Evolutionary conservation across 2,797 vertebrate species (phyloP).

Genomic region (Tinamus major): DNA sequence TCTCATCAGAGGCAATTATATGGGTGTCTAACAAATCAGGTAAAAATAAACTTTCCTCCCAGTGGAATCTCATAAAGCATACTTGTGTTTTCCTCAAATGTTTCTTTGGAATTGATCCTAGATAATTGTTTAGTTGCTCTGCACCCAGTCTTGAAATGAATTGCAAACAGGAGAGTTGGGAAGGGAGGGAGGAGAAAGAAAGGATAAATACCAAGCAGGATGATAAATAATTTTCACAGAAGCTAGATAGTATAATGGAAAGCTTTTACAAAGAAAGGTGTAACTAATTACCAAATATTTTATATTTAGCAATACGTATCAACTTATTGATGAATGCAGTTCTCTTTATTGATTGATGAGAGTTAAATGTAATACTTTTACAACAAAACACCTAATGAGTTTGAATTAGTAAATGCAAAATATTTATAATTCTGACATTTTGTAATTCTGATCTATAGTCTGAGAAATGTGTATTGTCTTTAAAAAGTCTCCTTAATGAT

Average conservation of each 20-base stretch:
- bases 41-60: slow-evolving; percentile 81
- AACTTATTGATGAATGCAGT: slow-evolving; percentile 34
- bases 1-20: slow-evolving; percentile 91
- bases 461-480: slow-evolving; percentile 14
- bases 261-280: slow-evolving; percentile 2
- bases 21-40: slow-evolving; percentile 98
- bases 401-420: neutral
- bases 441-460: neutral
- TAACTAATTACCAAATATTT: neutral
- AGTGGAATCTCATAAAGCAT: slow-evolving; percentile 73
- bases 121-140: slow-evolving; percentile 72
- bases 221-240: slow-evolving; percentile 7
- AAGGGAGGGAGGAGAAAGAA: slow-evolving; percentile 56
- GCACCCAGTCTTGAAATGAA: slow-evolving; percentile 59
- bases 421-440: slow-evolving; percentile 7
- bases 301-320: slow-evolving; percentile 13
- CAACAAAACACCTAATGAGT: neutral
- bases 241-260: slow-evolving; percentile 34
- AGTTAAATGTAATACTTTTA: slow-evolving; percentile 20
- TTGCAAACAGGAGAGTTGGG: slow-evolving; percentile 51
- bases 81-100: slow-evolving; percentile 74
- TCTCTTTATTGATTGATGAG: slow-evolving; percentile 18
- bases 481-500: slow-evolving; percentile 23
- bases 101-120: slow-evolving; percentile 70
- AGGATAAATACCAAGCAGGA: neutral